Evolutionary conservation across 1,140 invertebrate species (phyloP).

Genomic region (Elysia chlorotica): DNA sequence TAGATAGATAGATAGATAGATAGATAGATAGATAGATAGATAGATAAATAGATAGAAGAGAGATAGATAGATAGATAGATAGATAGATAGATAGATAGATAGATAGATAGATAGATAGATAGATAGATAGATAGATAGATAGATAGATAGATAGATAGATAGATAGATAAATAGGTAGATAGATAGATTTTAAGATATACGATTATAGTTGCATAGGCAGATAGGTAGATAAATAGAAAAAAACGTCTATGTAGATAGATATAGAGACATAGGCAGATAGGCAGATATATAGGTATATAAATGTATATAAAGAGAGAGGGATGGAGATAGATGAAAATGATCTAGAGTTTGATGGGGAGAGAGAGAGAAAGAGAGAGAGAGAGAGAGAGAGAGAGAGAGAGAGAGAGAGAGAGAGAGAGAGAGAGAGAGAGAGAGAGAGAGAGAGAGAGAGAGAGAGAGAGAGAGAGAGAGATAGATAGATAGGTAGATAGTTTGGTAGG

Average conservation of each 20-base stretch:
- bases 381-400: conserved; percentile 8
- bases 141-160: not conserved
- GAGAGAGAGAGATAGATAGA: conserved; percentile 9
- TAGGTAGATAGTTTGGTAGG: not conserved
- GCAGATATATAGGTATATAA: not conserved
- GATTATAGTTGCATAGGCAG: too few relatives aligned
- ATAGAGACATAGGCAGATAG: not conserved
- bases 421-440: conserved; percentile 18
- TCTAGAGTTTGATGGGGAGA: not conserved
- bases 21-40: too few relatives aligned
- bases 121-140: not conserved
- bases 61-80: not conserved
- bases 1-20: not conserved
- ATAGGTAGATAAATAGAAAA: too few relatives aligned
- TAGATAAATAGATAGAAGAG: too few relatives aligned
- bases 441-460: conserved; percentile 18
- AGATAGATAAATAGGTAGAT: conserved; percentile 2
- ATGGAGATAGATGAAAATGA: conserved; percentile 1
- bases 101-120: not conserved
- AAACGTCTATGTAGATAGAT: too few relatives aligned
- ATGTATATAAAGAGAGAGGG: conserved; percentile 8
- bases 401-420: conserved; percentile 7
- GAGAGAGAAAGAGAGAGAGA: conserved; percentile 11
- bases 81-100: not conserved
- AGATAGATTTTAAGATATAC: too few relatives aligned